These are phyloP conservation scores for Phocoena phocoena DNA, from an alignment of 2,113 vertebrate species.

Conservation along the genomic window DNA sequence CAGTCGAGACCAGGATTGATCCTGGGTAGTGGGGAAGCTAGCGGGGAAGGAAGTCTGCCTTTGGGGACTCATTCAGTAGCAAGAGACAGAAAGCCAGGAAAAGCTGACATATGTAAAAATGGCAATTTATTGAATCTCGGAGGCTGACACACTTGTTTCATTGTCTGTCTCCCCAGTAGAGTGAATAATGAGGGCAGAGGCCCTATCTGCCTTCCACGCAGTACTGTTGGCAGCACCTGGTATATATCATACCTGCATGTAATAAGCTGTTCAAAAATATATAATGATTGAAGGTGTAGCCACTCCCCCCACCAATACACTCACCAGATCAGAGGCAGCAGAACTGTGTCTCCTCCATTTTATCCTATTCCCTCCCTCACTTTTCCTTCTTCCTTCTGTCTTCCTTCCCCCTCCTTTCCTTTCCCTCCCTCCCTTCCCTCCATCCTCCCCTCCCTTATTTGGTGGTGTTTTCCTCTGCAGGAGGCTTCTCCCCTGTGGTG, in stretches of 20 bases:
- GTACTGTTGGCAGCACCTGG: neutral
- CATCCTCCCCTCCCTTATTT: neutral
- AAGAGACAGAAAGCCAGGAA: neutral
- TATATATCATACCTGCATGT: neutral
- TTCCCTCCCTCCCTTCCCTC: neutral
- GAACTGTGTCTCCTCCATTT: neutral
- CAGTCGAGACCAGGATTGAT: neutral
- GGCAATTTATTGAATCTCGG: neutral
- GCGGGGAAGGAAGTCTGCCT: neutral
- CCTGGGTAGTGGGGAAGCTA: neutral
- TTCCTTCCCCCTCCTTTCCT: neutral
- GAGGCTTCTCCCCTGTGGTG: neutral
- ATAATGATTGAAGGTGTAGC: neutral
- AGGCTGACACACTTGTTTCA: neutral
- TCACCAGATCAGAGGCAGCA: neutral
- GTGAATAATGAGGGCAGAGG: neutral
- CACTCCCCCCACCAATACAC: neutral
- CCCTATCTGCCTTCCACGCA: neutral
- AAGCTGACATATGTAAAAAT: neutral
- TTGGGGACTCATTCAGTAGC: neutral
- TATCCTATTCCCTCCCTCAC: neutral
- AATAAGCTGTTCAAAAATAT: neutral
- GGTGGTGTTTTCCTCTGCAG: neutral
- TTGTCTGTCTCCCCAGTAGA: neutral
- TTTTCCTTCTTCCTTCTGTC: neutral